Percentiles rank a stretch among this genome's conserved stretches.
These are phyloP conservation scores for Puffinus mauretanicus DNA, from an alignment of 2,113 vertebrate genomes.

Conservation along the genomic window DNA sequence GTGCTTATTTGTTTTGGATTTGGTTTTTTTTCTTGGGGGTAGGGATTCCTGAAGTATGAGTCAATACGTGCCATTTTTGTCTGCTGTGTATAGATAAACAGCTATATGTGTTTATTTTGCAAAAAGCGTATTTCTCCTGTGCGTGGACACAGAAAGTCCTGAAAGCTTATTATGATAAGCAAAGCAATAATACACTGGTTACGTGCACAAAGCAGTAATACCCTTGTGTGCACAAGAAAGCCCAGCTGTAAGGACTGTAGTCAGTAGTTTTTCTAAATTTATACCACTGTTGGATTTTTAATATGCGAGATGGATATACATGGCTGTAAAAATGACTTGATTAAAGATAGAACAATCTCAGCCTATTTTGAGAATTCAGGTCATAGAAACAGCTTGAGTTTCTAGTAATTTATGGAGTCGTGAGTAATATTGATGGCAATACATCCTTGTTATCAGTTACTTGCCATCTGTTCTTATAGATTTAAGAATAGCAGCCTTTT, in stretches of 20 bases:
- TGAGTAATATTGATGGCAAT: constrained; percentile 58
- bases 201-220: neutral
- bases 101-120: neutral
- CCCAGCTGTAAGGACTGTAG: neutral
- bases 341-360: neutral
- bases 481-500: neutral
- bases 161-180: neutral
- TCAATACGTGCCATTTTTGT: neutral
- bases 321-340: neutral
- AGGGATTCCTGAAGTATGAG: neutral
- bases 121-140: neutral
- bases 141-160: neutral
- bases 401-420: constrained; percentile 31
- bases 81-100: neutral
- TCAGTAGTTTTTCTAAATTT: neutral
- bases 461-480: constrained; percentile 51
- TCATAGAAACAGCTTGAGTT: constrained; percentile 48
- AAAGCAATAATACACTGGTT: accelerated
- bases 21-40: too few relatives aligned
- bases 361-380: neutral
- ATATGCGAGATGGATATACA: neutral
- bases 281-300: neutral
- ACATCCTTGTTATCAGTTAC: constrained; percentile 24
- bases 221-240: neutral
- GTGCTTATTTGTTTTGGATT: neutral